Conservation (phyloP, 2,113 vertebrate genomes). For the Cyanoramphus novaezelandiae region DNA sequence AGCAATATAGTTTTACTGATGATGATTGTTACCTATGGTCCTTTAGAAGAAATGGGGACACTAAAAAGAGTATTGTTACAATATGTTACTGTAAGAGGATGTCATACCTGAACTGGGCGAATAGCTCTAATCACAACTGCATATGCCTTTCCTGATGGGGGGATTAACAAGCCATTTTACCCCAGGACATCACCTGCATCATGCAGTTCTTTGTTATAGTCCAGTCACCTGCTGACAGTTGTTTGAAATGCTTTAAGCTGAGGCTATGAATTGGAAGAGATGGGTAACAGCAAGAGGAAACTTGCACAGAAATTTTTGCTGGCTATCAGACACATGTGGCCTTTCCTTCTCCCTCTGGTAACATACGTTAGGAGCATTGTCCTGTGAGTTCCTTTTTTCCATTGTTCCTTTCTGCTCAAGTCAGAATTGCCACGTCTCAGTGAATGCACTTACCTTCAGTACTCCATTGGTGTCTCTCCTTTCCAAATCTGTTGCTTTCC, state of each 20-base stretch:
- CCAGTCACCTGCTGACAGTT: not conserved
- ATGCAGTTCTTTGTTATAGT: not conserved
- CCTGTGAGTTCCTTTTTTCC: not conserved
- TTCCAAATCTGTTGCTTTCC: conserved; percentile 82
- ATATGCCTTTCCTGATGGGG: not conserved
- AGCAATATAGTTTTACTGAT: not conserved
- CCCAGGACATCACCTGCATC: not conserved
- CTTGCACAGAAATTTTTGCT: not conserved
- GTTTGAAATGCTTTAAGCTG: not conserved
- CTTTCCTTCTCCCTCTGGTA: not conserved
- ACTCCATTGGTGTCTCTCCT: conserved; percentile 83
- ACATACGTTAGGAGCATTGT: rapidly evolving
- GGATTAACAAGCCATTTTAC: not conserved
- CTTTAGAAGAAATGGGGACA: not conserved
- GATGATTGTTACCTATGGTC: not conserved
- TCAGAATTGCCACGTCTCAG: not conserved
- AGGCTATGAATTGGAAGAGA: not conserved
- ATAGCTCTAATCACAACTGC: not conserved
- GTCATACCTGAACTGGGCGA: not conserved
- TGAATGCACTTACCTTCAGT: conserved; percentile 79
- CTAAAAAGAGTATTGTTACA: not conserved
- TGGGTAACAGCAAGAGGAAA: not conserved
- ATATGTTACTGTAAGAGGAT: not conserved
- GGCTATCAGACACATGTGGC: rapidly evolving
- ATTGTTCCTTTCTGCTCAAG: not conserved